Evolutionary conservation across 2,797 vertebrate species (phyloP).

Genomic region (Onychomys leucogaster): DNA sequence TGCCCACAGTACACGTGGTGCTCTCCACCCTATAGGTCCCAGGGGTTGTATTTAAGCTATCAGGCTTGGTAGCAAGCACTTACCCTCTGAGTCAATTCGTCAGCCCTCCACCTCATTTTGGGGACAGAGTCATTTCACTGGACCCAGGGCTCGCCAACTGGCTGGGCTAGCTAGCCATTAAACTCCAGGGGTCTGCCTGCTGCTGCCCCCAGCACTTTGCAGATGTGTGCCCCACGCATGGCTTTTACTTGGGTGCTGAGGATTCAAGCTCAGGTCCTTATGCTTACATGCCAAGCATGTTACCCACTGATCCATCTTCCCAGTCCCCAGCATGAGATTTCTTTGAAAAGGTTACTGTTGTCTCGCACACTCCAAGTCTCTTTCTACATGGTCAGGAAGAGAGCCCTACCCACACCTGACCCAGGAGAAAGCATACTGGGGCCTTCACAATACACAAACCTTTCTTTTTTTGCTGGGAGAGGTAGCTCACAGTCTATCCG

Average conservation of each 20-base stretch:
- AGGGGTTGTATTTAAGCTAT: neutral
- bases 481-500: neutral
- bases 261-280: neutral
- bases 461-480: neutral
- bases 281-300: neutral
- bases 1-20: neutral
- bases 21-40: neutral
- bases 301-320: neutral
- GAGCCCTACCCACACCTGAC: neutral
- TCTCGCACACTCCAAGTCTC: too few relatives aligned
- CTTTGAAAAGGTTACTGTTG: neutral
- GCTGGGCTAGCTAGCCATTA: neutral
- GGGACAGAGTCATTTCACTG: neutral
- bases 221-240: neutral
- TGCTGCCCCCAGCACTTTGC: neutral
- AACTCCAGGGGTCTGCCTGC: too few relatives aligned
- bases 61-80: neutral
- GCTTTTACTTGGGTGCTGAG: neutral
- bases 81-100: neutral
- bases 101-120: neutral
- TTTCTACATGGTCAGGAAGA: neutral
- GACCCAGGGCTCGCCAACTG: neutral
- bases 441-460: neutral
- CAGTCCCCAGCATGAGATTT: neutral
- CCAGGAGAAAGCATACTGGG: neutral